Base-by-base conservation (phyloP, 2,888 invertebrate species). In the Parascotia fuliginaria region DNA sequence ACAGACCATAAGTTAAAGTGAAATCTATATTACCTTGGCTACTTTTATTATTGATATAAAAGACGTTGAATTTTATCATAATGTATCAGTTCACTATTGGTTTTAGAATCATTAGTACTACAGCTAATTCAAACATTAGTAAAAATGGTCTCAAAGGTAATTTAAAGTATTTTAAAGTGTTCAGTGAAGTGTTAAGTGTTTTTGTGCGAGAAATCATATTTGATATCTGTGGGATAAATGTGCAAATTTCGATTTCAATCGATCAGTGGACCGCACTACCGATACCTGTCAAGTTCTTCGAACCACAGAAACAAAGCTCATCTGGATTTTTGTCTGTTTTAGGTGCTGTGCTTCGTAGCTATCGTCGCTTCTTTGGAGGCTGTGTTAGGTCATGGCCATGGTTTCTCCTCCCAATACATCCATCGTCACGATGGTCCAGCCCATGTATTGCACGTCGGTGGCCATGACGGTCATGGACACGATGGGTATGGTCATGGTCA, bases 1-100 rank as follows among this genome's bases (percentile, higher is more conserved):
- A 74, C 67, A 73, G 73, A 61, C 51, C 55, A 77, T 74, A 73
- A 73, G 68, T 81, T 79, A 80, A 63, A 82, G 85, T 78, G 89
- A 88, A 89, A 89, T 84, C 86, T 73, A 78, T 77, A 80, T 89
- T 78, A 83, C 89, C 88, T 89, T 90, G 89, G 78, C 70, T 70
- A 81, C 75, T 58, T 75, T 82, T 82, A 75, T 74, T 79, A 75
- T 74, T 70, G 74, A 84, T 91, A 91, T 91, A 90, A 87, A 91
- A 89, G 86, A 76, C 74, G 77, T 70, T 65, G 77, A 61, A 75
- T 75, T 73, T 74, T 70, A 63, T 59, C 52, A 70, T 67, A 70
- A 70, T 59, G 73, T 81, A 89, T 89, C 90, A 91, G 84, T 91
- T 69, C 60, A 66, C 65, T 62, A 57, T 60, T 73, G 73, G 60